Base-by-base conservation (phyloP, 2,888 invertebrate species). In the Erpobdella octoculata region DNA sequence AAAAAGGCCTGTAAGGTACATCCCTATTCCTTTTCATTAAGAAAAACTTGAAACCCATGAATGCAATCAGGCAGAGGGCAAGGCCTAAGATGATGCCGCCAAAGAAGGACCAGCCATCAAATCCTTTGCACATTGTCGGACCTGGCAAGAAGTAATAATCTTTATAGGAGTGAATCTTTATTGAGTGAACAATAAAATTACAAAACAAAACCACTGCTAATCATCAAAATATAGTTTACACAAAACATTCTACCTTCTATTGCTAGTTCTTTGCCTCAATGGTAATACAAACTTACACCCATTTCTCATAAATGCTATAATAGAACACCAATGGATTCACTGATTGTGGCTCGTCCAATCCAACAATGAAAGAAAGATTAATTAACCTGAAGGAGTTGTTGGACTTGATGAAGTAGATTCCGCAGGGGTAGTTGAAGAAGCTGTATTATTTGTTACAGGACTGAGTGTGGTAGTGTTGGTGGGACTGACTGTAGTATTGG, bases 71-170 rank as follows among this genome's bases (percentile, higher is more conserved):
- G 46, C 67, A 41, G 25, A 67, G 28, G 18, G 41, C 36, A 1
- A 67, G 21, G 38, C 67, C 67, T 18, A 67, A 41, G 31, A 67
- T 67, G n/a, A 67, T 67, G 41, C 67, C 67, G 5, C 67, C 67
- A 67, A 67, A 21, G 33, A 67, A 67, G 5, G 67, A 67, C 67
- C 67, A 67, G 1, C 67, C 67, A 46, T 67, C 67, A 46, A 67
- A 67, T 6, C 67, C 67, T 28, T 25, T 21, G n/a, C 67, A 67
- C 18, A 46, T 46, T 25, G 38, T 67, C 12, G 12, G n/a, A 46
- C 25, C 67, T 67, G 67, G n/a, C 21, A 37, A 36, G n/a, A 36
- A 15, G 25, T 58, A 12, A 8, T 21, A 12, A 8, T 9, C 21
- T 58, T n/a, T n/a, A n/a, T 58, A 12, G 59, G 25, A 58, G 21